phyloP scores from a whole-genome alignment of 2,113 vertebrate species.

The Platanista minor region DNA sequence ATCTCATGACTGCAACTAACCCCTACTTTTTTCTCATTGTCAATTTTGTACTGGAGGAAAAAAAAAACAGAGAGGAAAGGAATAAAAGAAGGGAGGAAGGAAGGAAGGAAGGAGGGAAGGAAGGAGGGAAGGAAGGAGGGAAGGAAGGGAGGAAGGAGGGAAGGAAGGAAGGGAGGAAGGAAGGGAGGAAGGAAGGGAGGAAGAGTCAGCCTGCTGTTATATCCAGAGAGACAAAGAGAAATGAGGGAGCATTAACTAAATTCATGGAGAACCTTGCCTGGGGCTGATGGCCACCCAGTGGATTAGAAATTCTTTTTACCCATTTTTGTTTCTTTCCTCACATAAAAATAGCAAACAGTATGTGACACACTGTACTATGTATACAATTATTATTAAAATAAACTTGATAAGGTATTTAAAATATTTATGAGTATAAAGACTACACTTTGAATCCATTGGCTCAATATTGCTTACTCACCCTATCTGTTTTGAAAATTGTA shows the following conservation, averaged over 20 bases:
- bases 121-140: not conserved
- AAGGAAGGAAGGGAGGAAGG: not conserved
- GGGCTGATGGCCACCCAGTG: not conserved
- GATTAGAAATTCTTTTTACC: not conserved
- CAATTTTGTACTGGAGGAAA: not conserved
- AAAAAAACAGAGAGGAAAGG: not conserved
- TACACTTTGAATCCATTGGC: not conserved
- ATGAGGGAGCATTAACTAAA: not conserved
- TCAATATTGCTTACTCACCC: not conserved
- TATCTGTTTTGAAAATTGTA: not conserved
- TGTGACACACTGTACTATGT: not conserved
- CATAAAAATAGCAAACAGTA: not conserved
- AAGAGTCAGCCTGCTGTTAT: not conserved
- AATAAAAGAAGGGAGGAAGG: not conserved
- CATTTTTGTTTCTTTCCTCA: not conserved
- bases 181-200: not conserved
- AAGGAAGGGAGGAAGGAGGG: not conserved
- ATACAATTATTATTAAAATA: not conserved
- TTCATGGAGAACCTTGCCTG: not conserved
- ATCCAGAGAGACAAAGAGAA: not conserved
- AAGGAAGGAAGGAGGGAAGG: not conserved
- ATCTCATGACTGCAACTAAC: slow-evolving; percentile 60
- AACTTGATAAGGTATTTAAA: not conserved
- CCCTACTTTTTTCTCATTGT: slow-evolving; percentile 32
- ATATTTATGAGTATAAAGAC: not conserved